Evolutionary conservation across 2,797 vertebrate genomes (phyloP), one percentile per base, ranked within the genome.

Genomic region (Forpus xanthops): DNA sequence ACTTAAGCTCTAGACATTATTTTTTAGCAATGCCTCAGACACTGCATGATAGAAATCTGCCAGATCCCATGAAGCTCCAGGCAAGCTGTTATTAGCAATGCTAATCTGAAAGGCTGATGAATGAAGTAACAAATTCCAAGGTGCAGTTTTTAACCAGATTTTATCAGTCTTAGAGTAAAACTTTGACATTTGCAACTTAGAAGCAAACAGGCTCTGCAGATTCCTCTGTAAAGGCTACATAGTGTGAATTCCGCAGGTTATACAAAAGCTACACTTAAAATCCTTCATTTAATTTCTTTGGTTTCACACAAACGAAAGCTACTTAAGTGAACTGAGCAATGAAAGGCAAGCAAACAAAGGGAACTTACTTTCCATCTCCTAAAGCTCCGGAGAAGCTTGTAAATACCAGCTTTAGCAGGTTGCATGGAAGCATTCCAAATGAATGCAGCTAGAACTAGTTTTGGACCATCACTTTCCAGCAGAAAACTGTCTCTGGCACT

Each of bases 401-500:
- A 79, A 76, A 91, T 64, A 90, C 74, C 77, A 82, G 83, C 79
- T 90, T 77, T 58, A 64, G 41, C 44, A 73, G 44, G 85, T 6
- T 91, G 78, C 71, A 73, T 47, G 67, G 77, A 88, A 85, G 17
- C 91, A 82, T 56, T 87, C 71, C 87, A 90, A 93, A 82, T 35
- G 45, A 93, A 89, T 55, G 78, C 83, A 94, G 88, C 37, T 37
- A 90, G 52, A 94, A 94, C 91, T 72, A 87, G 93, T 91, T 90
- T 87, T 82, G 68, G 44, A 85, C 72, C 37, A 60, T 39, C 93
- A 81, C 91, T 93, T 88, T 89, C 82, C 55, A 94, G 91, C 13
- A 89, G 55, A 81, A 82, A 81, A 76, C 52, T 42, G 49, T 78
- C 91, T 93, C 73, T 90, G 87, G 70, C 90, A 94, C 77, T 24